These are phyloP conservation scores for Drosophila albomicans DNA, from an alignment of 1,140 invertebrate species.

Conservation along the genomic window DNA sequence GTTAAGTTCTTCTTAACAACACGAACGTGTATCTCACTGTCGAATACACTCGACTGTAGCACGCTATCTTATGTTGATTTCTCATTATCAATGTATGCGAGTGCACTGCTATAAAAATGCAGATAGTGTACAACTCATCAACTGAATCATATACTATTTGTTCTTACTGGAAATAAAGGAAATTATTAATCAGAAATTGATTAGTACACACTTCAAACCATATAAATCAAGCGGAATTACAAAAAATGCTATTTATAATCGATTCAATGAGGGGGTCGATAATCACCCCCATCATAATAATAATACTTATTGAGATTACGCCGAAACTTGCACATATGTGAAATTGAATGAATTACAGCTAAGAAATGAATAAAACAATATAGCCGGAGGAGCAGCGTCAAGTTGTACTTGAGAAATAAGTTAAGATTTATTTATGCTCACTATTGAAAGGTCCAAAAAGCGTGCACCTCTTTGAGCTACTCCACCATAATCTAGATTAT, in stretches of 20 bases:
- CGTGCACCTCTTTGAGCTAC: background rate
- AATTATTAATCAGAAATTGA: conserved; percentile 6
- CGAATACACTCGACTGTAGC: background rate
- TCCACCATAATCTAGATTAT: conserved; percentile 12
- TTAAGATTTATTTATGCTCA: conserved; percentile 48
- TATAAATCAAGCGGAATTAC: conserved; percentile 6
- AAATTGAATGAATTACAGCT: conserved; percentile 12
- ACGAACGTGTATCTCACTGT: background rate
- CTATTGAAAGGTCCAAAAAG: conserved; percentile 21
- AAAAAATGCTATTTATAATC: background rate
- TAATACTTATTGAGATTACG: conserved; percentile 5
- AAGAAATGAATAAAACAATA: background rate
- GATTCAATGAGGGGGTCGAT: conserved; percentile 8
- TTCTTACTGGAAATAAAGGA: background rate
- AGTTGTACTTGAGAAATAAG: conserved; percentile 13
- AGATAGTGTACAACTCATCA: background rate
- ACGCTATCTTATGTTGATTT: background rate
- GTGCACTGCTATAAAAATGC: background rate
- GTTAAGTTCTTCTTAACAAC: too few species aligned
- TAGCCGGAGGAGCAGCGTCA: background rate
- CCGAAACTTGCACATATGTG: background rate
- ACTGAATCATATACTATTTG: background rate
- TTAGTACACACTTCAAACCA: background rate
- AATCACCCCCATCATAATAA: background rate
- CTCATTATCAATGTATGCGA: background rate